phyloP scores from a whole-genome alignment of 1,140 invertebrate genomes.

The Pemphigus obesinymphae region DNA sequence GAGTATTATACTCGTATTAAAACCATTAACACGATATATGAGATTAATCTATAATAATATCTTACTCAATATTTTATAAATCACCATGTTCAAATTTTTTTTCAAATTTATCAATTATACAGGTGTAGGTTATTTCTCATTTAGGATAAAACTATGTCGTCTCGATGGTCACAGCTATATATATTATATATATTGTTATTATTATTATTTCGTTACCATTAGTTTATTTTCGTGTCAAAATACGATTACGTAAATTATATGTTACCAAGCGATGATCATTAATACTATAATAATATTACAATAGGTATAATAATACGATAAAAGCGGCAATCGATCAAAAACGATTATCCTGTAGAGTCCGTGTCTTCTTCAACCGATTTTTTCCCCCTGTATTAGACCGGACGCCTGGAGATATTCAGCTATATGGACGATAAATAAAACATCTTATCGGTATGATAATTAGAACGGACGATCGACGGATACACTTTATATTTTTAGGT shows the following conservation, averaged over 20 bases:
- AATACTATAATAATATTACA: no score
- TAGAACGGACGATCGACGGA: background rate
- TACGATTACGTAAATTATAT: background rate
- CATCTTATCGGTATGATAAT: background rate
- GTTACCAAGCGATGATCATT: background rate
- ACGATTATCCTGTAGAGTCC: background rate
- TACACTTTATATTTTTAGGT: background rate
- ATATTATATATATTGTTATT: no score
- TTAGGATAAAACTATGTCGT: background rate
- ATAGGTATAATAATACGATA: no score
- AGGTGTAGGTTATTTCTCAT: no score
- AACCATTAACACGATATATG: no score
- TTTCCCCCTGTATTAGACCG: background rate
- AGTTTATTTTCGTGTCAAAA: constrained; percentile 2
- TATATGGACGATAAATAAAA: background rate
- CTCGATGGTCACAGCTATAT: background rate
- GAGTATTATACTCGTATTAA: no score
- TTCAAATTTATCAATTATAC: no score
- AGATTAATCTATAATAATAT: no score
- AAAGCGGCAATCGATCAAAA: background rate
- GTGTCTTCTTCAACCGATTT: background rate
- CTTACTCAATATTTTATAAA: no score
- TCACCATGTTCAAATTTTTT: no score
- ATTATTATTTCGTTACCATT: background rate
- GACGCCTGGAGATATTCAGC: constrained; percentile 13